Conservation (phyloP, 2,113 vertebrate species). For the Hydropotes inermis region DNA sequence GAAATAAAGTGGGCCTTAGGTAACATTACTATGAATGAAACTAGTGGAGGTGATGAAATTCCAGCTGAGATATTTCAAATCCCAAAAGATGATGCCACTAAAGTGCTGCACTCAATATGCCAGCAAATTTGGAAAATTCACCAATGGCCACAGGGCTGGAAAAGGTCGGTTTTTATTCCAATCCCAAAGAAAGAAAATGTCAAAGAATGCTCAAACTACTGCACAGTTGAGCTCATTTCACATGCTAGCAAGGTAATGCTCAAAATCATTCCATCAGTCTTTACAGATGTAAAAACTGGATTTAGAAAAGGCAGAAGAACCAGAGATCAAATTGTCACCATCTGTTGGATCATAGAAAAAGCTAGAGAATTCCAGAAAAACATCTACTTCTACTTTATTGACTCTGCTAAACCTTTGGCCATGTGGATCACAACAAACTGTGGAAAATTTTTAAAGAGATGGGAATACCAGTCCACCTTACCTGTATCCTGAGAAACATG, state of each 20-base stretch:
- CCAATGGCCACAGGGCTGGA: neutral
- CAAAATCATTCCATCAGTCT: neutral
- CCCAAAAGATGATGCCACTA: neutral
- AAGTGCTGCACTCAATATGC: neutral
- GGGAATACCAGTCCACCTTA: neutral
- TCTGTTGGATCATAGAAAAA: neutral
- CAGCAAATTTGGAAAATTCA: neutral
- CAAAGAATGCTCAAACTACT: neutral
- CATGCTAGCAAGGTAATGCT: neutral
- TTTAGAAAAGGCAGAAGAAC: neutral
- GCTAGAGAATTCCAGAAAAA: neutral
- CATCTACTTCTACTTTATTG: neutral
- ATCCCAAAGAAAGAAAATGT: neutral
- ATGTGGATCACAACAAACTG: neutral
- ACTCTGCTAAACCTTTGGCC: neutral
- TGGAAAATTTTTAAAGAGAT: neutral
- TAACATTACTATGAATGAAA: neutral
- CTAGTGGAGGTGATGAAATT: neutral
- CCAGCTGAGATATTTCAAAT: neutral
- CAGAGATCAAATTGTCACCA: neutral
- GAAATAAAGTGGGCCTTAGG: neutral
- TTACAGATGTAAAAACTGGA: neutral
- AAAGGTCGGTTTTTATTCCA: neutral
- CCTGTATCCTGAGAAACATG: neutral
- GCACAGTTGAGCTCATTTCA: neutral